Conservation (phyloP, 2,888 invertebrate species). For the Polymixis flavicincta region DNA sequence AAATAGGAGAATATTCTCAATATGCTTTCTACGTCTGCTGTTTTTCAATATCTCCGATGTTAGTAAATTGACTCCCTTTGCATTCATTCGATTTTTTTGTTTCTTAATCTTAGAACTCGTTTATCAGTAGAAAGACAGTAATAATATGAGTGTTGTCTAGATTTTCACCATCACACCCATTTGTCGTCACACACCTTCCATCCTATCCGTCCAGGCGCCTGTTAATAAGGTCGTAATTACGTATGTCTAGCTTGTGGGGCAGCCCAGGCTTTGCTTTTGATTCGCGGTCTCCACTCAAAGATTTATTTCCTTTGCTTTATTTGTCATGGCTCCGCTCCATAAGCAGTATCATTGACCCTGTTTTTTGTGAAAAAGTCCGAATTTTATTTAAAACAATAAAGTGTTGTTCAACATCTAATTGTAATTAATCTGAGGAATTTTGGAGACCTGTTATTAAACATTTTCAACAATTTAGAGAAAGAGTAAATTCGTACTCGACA, state of each 20-base stretch:
- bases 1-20: neutral
- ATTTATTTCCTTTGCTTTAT: too few species aligned
- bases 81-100: neutral
- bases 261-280: neutral
- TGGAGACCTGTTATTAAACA: neutral
- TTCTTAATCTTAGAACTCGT: neutral
- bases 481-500: neutral
- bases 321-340: neutral
- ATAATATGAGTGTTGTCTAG: too few species aligned
- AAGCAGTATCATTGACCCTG: neutral
- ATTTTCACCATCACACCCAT: neutral
- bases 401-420: neutral
- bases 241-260: neutral
- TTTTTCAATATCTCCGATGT: neutral
- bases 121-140: neutral
- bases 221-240: neutral
- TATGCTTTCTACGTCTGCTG: neutral
- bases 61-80: neutral
- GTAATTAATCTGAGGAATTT: neutral
- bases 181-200: neutral
- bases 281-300: neutral
- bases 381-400: neutral
- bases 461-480: neutral
- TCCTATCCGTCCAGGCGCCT: neutral
- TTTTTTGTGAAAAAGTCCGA: neutral